A percentile compares a stretch with the other conserved stretches of the same genome.
These are phyloP conservation scores for Tachystola acroxantha DNA, from an alignment of 2,888 invertebrate genomes.

Conservation along the genomic window DNA sequence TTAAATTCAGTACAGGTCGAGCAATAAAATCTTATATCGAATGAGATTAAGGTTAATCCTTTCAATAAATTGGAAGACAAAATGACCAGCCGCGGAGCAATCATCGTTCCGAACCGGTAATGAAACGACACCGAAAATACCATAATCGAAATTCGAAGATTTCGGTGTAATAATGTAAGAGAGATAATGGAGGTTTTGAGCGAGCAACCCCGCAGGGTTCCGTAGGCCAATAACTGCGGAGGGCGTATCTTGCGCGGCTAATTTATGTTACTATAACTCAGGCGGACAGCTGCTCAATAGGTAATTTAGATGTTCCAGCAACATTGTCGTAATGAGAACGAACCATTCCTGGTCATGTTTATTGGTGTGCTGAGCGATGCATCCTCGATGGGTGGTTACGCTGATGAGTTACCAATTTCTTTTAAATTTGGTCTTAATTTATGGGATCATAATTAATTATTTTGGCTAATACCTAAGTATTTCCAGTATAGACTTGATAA, in stretches of 20 bases:
- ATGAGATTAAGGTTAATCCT: slow-evolving; percentile 36
- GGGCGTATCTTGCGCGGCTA: slow-evolving; percentile 56
- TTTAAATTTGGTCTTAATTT: neutral
- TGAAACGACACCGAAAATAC: slow-evolving; percentile 27
- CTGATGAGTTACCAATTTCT: neutral
- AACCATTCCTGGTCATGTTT: slow-evolving; percentile 37
- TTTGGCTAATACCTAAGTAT: too few species aligned
- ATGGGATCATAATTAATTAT: neutral
- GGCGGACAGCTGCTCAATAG: slow-evolving; percentile 62
- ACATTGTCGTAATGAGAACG: slow-evolving; percentile 73
- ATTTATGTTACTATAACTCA: slow-evolving; percentile 76
- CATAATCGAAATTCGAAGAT: slow-evolving; percentile 29
- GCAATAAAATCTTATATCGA: slow-evolving; percentile 5
- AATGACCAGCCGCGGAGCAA: slow-evolving; percentile 23
- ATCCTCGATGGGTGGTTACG: slow-evolving; percentile 33
- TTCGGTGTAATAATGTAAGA: slow-evolving; percentile 34
- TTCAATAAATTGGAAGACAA: slow-evolving; percentile 45
- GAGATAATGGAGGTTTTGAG: slow-evolving; percentile 25
- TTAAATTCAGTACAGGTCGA: slow-evolving; percentile 1
- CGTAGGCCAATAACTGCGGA: slow-evolving; percentile 41
- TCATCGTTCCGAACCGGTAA: slow-evolving; percentile 35
- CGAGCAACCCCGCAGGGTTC: slow-evolving; percentile 27
- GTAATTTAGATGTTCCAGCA: slow-evolving; percentile 74
- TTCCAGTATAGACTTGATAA: too few species aligned
- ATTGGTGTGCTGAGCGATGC: slow-evolving; percentile 40